Evolutionary conservation across 2,113 vertebrate genomes (phyloP).

Genomic region (Arenaria interpres): DNA sequence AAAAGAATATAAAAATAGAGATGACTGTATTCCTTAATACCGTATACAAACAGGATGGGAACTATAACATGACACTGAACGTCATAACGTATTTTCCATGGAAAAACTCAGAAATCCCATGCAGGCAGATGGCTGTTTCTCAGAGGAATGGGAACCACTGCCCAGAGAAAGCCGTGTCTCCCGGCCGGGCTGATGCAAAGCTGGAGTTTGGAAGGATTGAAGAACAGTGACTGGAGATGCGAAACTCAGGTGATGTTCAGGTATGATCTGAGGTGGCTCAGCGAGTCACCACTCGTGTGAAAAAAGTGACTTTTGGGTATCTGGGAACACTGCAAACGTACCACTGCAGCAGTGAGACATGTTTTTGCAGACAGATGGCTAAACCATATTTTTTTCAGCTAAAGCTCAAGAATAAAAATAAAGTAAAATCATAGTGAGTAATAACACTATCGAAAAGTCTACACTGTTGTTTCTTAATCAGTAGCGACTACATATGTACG

Average conservation of each 20-base stretch:
- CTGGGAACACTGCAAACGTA: not conserved
- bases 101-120: not conserved
- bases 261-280: fast-evolving
- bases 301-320: not conserved
- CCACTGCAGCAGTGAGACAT: not conserved
- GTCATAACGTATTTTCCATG: not conserved
- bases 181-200: not conserved
- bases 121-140: not conserved
- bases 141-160: not conserved
- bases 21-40: not conserved
- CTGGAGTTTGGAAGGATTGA: not conserved
- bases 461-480: not conserved
- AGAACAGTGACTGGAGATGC: not conserved
- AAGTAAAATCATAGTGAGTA: not conserved
- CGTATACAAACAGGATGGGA: not conserved
- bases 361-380: slow-evolving; percentile 6
- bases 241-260: not conserved
- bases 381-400: not conserved
- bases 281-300: not conserved
- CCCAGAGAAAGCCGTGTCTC: not conserved
- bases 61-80: not conserved
- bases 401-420: not conserved
- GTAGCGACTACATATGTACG: not conserved
- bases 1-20: not conserved
- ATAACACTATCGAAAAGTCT: not conserved